Evolutionary conservation across 2,888 invertebrate genomes (phyloP).

Genomic region (Dendrolimus houi): DNA sequence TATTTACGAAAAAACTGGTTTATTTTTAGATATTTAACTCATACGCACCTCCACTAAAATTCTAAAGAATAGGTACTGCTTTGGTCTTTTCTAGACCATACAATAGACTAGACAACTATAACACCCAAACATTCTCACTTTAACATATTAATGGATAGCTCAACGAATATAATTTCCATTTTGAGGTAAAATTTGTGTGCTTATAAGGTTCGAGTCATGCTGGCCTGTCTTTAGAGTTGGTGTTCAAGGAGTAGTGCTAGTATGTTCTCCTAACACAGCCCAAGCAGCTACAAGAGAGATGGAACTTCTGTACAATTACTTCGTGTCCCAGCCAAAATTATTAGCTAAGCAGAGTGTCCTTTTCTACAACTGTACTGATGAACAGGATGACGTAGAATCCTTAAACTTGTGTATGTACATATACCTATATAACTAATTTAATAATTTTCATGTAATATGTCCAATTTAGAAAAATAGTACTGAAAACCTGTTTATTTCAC

Average conservation of each 20-base stretch:
- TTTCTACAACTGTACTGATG: constrained; percentile 73
- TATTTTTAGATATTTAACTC: too few species aligned
- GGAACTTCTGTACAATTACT: constrained; percentile 80
- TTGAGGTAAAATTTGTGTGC: not conserved
- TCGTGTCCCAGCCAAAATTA: constrained; percentile 80
- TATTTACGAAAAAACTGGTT: too few species aligned
- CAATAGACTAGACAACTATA: too few species aligned
- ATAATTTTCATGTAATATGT: too few species aligned
- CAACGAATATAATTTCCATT: too few species aligned
- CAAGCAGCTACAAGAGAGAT: constrained; percentile 73
- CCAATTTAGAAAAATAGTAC: too few species aligned
- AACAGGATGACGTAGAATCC: constrained; percentile 56
- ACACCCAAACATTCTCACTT: too few species aligned
- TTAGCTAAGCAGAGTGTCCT: constrained; percentile 80
- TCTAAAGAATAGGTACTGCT: too few species aligned
- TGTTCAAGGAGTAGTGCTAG: constrained; percentile 82
- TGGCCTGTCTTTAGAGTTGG: constrained; percentile 86
- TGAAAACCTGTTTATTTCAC: too few species aligned
- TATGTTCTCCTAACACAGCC: constrained; percentile 74
- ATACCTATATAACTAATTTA: not conserved
- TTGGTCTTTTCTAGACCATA: too few species aligned
- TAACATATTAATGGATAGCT: too few species aligned
- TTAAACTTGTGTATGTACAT: constrained; percentile 70
- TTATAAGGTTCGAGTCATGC: constrained; percentile 81
- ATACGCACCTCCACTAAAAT: too few species aligned